Evolutionary conservation across 2,888 invertebrate species (phyloP).

Genomic region (Ichneumoninae sp.): DNA sequence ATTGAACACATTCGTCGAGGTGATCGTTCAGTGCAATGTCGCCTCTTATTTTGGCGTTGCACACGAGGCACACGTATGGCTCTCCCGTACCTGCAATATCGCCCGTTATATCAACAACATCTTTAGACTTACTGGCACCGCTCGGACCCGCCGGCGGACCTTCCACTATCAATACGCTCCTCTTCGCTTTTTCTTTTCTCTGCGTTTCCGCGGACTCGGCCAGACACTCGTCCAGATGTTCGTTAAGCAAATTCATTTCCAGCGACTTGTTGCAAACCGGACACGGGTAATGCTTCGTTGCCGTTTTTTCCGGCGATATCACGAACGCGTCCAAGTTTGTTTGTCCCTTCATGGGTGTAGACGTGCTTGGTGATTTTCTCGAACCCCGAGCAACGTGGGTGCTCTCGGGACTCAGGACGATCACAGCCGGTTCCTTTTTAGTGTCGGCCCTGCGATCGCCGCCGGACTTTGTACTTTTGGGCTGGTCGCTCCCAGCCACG

Average conservation of each 20-base stretch:
- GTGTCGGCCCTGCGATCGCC: neutral
- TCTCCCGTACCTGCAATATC: neutral
- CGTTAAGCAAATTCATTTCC: constrained; percentile 79
- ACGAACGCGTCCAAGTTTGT: constrained; percentile 18
- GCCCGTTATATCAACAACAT: constrained; percentile 39
- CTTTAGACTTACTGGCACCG: neutral
- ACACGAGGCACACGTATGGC: constrained; percentile 77
- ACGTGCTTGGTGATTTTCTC: neutral
- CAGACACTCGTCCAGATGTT: constrained; percentile 79
- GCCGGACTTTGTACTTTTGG: neutral
- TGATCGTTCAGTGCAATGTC: constrained; percentile 82
- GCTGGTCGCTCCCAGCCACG: neutral
- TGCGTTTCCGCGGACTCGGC: neutral
- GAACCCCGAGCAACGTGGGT: neutral
- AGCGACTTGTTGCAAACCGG: constrained; percentile 83
- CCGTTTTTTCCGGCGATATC: constrained; percentile 44
- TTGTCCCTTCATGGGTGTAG: constrained; percentile 15
- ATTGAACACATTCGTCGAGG: constrained; percentile 84
- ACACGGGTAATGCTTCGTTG: constrained; percentile 76
- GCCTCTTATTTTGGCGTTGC: constrained; percentile 71
- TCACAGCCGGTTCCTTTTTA: neutral
- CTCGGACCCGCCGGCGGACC: neutral
- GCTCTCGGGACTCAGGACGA: constrained; percentile 24
- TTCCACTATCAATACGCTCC: neutral
- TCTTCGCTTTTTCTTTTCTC: neutral